Percentiles rank a stretch among this genome's conserved stretches.
phyloP scores from a whole-genome alignment of 1,140 invertebrate genomes.

The Halictus rubicundus region DNA sequence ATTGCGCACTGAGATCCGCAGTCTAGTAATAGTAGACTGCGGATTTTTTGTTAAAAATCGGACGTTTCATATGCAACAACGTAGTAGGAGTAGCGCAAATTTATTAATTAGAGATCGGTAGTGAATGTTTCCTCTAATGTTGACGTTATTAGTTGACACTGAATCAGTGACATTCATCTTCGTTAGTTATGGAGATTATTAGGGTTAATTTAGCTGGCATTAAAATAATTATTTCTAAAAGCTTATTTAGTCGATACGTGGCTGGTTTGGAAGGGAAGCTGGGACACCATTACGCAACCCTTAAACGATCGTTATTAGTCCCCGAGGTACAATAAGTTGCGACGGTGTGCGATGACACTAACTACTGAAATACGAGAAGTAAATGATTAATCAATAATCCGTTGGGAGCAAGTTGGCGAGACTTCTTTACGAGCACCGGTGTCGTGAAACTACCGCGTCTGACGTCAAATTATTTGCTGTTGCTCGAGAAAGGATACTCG shows the following conservation, averaged over 20 bases:
- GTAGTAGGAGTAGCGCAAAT: too few species aligned
- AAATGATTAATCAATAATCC: constrained; percentile 65
- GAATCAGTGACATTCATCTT: constrained; percentile 12
- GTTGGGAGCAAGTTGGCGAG: constrained; percentile 41
- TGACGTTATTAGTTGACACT: too few species aligned
- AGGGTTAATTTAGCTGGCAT: background rate
- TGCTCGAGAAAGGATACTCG: background rate
- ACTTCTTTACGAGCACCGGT: constrained; percentile 47
- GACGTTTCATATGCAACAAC: too few species aligned
- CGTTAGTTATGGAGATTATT: constrained; percentile 23
- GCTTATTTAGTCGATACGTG: background rate
- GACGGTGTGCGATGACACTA: constrained; percentile 48
- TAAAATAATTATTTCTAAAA: constrained; percentile 53
- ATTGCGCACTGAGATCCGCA: too few species aligned
- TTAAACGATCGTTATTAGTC: constrained; percentile 57
- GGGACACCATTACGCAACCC: constrained; percentile 30
- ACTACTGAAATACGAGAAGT: constrained; percentile 42
- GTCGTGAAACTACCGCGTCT: background rate
- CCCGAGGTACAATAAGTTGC: constrained; percentile 45
- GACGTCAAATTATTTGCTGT: constrained; percentile 8
- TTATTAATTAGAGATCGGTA: too few species aligned
- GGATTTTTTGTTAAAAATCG: too few species aligned
- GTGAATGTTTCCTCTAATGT: too few species aligned
- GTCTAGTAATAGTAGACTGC: too few species aligned
- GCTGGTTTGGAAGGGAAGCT: too few species aligned